Conservation (phyloP, 2,888 invertebrate species). For the Tipula confusa region DNA sequence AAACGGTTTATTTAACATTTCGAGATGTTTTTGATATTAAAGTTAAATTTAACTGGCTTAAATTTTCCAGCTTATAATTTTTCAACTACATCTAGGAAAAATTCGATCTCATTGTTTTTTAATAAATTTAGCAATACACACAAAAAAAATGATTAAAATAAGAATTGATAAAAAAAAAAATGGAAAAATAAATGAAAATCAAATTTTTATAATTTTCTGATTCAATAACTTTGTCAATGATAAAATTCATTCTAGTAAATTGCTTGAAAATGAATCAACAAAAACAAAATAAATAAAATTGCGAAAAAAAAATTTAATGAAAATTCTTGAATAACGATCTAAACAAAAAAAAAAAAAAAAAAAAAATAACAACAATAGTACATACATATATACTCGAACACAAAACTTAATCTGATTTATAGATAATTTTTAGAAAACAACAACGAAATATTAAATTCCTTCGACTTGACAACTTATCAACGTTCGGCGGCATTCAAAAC, state of each 20-base stretch:
- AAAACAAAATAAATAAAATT: background rate
- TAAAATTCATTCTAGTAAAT: background rate
- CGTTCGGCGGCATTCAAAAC: background rate
- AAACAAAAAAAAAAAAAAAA: background rate
- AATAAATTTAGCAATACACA: background rate
- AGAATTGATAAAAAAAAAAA: background rate
- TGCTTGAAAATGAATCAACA: conserved; percentile 25
- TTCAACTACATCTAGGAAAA: no score
- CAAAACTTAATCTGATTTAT: conserved; percentile 8
- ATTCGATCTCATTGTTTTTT: no score
- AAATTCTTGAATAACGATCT: background rate
- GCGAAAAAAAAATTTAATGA: conserved; percentile 13
- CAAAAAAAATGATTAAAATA: background rate
- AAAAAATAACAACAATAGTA: background rate
- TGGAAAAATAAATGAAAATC: background rate
- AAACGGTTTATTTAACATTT: no score
- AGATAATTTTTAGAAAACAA: background rate
- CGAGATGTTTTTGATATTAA: no score
- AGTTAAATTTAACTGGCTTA: no score
- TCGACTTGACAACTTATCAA: background rate
- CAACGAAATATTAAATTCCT: background rate
- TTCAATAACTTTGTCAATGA: background rate
- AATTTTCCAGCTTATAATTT: no score
- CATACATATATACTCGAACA: background rate
- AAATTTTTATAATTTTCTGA: background rate